Base-by-base conservation (phyloP, 2,113 vertebrate species). In the Antechinus flavipes region DNA sequence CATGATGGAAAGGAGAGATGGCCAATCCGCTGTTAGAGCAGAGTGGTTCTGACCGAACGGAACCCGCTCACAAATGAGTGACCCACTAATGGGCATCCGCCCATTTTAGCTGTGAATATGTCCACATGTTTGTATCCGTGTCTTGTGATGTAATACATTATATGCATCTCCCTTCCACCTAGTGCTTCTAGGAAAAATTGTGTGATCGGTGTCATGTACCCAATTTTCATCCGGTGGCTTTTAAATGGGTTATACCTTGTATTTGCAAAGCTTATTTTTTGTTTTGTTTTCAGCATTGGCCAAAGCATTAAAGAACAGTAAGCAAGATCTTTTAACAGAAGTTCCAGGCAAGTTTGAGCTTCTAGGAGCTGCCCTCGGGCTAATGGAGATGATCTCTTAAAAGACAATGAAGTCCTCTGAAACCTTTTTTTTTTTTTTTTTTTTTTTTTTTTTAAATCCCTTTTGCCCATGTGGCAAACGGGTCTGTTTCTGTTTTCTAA, bases 401-500 rank as follows among this genome's bases (percentile, higher is more conserved):
- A 50, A 50, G 94, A 95, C 89, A 49, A 8, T 46, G 35, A 93
- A 89, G 11, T 23, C 90, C 90, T 89, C 90, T 47, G 96, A 96
- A 91, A 53, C 49, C 94, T 54, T n/a, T 94, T 90, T 96, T 95
- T 76, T 93, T 56, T 42, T 42, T 42, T 54, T n/a, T 94, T 90
- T 96, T 54, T n/a, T 94, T 90, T 96, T 54, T n/a, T 94, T 90
- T 96, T 95, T 91, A 49, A 96, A 93, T 90, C 53, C 89, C 56
- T 91, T 76, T 94, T 42, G 95, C n/a, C 95, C 92, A 90, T 35
- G 91, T 76, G 92, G 94, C 96, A 98, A 97, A 97, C 91, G 54
- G 53, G 53, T 95, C 95, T 14, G 26, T 95, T 93, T 94, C 91
- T 90, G 0, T 95, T 84, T 95, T 91, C 76, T 76, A 23, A 0